Base-by-base conservation (phyloP, 2,797 vertebrate genomes). In the Tadarida brasiliensis region DNA sequence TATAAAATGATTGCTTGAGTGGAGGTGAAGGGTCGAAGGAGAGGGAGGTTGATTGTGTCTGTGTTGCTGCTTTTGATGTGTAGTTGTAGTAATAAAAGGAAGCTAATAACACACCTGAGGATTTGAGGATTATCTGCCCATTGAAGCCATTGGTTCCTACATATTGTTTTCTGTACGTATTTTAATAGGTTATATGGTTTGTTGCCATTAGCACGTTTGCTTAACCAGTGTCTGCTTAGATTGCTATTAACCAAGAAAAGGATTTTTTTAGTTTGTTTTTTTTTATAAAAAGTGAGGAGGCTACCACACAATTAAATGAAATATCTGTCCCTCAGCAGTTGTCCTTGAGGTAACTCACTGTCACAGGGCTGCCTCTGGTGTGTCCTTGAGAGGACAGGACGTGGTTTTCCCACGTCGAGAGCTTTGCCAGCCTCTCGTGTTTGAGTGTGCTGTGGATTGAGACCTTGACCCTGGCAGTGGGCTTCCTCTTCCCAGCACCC, bases 371-470 rank as follows among this genome's bases (percentile, higher is more conserved):
- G 28, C 30, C 59, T 74, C 67, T 59, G 15, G 70, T 49, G 61
- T 93, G 61, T 95, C 92, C 70, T 77, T 93, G 78, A 94, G 63
- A 61, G 78, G 68, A 61, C 63, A 84, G 78, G 54, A 59, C 61
- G 6, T 39, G 11, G 26, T 71, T 88, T 76, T 61, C 63, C 56
- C 35, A 19, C 7, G 19, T 65, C 54, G 35, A 35, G 35, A 76
- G 74, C 57, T 80, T 63, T 81, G 63, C 90, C 44, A 57, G 71
- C 26, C n/a, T 84, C 49, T 81, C 65, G 47, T 33, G n/a, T 63
- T 83, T n/a, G 54, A 19, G 9, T 70, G 57, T 54, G 51, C 33
- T 76, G 47, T 61, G 47, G 56, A 22, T 24, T 78, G 90, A 95
- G 85, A 83, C 73, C 85, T 85, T 86, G 90, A 77, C 84, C 76